Conservation (phyloP, 2,888 invertebrate genomes). For the Plebejus anna region DNA sequence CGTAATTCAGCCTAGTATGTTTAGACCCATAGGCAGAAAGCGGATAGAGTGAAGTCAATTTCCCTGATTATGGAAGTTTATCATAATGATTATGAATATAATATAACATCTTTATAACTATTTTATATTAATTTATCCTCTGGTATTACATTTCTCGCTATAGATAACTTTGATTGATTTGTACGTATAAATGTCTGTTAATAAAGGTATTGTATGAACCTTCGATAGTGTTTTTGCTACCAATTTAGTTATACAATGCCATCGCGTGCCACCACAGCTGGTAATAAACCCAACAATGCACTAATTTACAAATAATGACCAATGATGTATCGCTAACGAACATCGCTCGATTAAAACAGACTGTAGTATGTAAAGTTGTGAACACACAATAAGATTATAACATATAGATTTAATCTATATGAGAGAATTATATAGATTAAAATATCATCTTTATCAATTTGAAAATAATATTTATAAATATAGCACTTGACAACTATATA, state of each 20-base stretch:
- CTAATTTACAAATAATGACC: conserved; percentile 74
- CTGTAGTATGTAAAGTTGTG: background rate
- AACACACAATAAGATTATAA: background rate
- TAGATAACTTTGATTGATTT: background rate
- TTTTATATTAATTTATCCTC: background rate
- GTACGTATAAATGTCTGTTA: background rate
- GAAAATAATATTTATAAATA: too few relatives aligned
- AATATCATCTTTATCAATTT: too few relatives aligned
- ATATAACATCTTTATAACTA: background rate
- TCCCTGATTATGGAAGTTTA: too few relatives aligned
- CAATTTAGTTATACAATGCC: background rate
- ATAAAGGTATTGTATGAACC: background rate
- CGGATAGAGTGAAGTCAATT: too few relatives aligned
- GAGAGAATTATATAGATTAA: too few relatives aligned
- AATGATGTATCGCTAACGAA: conserved; percentile 32
- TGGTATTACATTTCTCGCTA: background rate
- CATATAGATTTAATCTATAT: too few relatives aligned
- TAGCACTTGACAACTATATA: too few relatives aligned
- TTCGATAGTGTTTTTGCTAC: conserved; percentile 1
- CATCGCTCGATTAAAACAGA: conserved; percentile 3
- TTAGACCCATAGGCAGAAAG: too few relatives aligned
- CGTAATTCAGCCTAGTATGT: too few relatives aligned
- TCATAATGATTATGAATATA: too few relatives aligned
- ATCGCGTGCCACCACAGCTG: conserved; percentile 38
- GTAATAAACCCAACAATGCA: conserved; percentile 48